A percentile compares a stretch with the other conserved stretches of the same genome.
phyloP scores from a whole-genome alignment of 2,113 vertebrate genomes.

The Poicephalus meyeri region DNA sequence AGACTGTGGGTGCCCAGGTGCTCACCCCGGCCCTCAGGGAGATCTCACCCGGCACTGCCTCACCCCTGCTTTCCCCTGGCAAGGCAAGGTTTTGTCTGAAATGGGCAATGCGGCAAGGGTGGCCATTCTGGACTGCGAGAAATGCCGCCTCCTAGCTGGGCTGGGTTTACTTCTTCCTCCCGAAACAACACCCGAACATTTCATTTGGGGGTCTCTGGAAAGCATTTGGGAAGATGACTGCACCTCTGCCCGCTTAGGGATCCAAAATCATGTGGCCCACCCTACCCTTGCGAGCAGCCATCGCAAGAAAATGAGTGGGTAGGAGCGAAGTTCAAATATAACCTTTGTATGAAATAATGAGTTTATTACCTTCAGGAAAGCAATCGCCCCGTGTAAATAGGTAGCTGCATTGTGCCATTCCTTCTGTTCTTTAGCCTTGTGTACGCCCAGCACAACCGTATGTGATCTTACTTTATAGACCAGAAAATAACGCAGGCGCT shows the following conservation, averaged over 20 bases:
- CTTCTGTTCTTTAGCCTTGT: background rate
- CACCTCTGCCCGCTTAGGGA: background rate
- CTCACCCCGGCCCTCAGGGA: background rate
- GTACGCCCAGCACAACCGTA: background rate
- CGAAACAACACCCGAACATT: background rate
- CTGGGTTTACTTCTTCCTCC: background rate
- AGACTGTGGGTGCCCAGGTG: background rate
- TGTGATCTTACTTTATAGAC: background rate
- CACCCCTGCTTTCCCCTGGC: background rate
- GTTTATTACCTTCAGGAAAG: background rate
- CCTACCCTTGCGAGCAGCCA: background rate
- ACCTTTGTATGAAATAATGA: background rate
- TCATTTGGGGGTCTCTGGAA: background rate
- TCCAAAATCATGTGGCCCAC: background rate
- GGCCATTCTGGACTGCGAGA: background rate
- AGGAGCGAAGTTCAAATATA: background rate
- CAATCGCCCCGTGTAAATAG: background rate
- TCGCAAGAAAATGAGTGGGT: background rate
- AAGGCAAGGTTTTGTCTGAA: background rate
- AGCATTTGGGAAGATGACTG: background rate
- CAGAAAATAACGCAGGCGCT: background rate
- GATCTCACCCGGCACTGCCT: background rate
- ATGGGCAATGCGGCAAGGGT: background rate
- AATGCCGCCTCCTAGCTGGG: background rate
- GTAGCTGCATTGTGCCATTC: background rate